Base-by-base conservation (phyloP, 2,888 invertebrate species). In the Proisotoma minuta region DNA sequence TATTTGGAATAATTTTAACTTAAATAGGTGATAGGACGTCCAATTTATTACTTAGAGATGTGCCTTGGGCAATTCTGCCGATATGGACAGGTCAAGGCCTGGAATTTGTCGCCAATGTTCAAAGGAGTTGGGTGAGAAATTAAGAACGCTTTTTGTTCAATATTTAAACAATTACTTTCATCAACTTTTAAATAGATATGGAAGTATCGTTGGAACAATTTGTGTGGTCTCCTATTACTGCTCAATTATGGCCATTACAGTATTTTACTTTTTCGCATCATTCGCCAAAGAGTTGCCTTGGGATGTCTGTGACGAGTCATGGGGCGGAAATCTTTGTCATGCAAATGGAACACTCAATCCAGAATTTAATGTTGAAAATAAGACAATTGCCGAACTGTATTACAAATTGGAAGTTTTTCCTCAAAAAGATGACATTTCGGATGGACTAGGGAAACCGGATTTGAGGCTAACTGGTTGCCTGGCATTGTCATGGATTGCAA, bases 231-330 rank as follows among this genome's bases (percentile, higher is more conserved):
- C 87, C 0, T 90, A 90, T 77, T 65, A 61, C 49, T 51, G 57
- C 40, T n/a, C n/a, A n/a, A 79, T 89, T 54, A 84, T 89, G 79
- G 87, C 85, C 0, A 76, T 89, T 29, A 87, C 87, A 15, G 73
- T 89, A 12, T 88, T 83, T 77, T 90, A 89, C 77, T 78, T 90
- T 72, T 77, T 83, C 5, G 84, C 85, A 75, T 89, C 89, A 59
- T 89, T 88, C 76, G 83, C 82, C 65, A 50, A 51, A 20, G 27
- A 3, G 5, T 5, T 53, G 4, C 53, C 53, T 3, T 53, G 53
- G 53, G 12, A 27, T 3, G 18, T 4, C 5, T 53, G 53, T 29
- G 10, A 26, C n/a, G 3, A 3, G 28, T 20, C 18, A 3, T 53
- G 53, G 53, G 48, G 10, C 8, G 29, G n/a, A 12, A 5, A 53